A percentile compares a stretch with the other conserved stretches of the same genome.
Conservation (phyloP, 2,888 invertebrate species). For the Hydraecia micacea region DNA sequence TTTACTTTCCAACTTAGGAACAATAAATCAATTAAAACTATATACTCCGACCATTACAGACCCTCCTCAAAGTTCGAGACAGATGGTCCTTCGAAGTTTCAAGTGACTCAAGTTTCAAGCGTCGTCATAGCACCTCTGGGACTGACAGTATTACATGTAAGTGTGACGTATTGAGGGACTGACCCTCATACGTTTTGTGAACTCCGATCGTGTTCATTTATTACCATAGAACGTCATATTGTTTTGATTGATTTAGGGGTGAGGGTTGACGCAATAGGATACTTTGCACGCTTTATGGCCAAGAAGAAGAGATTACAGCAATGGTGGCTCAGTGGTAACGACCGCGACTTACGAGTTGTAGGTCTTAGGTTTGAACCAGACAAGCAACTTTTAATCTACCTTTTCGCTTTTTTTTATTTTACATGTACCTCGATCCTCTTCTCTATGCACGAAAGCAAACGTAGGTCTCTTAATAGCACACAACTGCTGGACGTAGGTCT, state of each 20-base stretch:
- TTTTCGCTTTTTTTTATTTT: too few species aligned
- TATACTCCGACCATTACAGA: conserved; percentile 6
- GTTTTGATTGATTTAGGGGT: conserved; percentile 18
- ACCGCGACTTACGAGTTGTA: too few species aligned
- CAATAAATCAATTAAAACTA: conserved; percentile 39
- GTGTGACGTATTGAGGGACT: conserved; percentile 25
- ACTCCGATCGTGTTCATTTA: conserved; percentile 16
- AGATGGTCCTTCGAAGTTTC: conserved; percentile 34
- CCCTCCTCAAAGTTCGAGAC: conserved; percentile 36
- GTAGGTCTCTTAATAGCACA: too few species aligned
- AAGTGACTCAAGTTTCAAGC: conserved; percentile 30
- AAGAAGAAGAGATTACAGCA: not conserved
- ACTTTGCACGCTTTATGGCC: not conserved
- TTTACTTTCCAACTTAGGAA: not conserved
- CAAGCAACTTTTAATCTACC: too few species aligned
- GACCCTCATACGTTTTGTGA: conserved; percentile 35
- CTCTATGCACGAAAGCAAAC: too few species aligned
- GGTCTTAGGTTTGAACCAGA: too few species aligned
- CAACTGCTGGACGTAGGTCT: too few species aligned
- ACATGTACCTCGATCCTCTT: too few species aligned
- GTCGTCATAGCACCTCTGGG: conserved; percentile 36
- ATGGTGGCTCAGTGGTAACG: too few species aligned
- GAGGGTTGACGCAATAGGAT: not conserved
- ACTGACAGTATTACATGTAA: conserved; percentile 14
- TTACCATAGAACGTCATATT: conserved; percentile 4